Conservation (phyloP, 2,113 vertebrate species). For the Pluvialis apricaria region DNA sequence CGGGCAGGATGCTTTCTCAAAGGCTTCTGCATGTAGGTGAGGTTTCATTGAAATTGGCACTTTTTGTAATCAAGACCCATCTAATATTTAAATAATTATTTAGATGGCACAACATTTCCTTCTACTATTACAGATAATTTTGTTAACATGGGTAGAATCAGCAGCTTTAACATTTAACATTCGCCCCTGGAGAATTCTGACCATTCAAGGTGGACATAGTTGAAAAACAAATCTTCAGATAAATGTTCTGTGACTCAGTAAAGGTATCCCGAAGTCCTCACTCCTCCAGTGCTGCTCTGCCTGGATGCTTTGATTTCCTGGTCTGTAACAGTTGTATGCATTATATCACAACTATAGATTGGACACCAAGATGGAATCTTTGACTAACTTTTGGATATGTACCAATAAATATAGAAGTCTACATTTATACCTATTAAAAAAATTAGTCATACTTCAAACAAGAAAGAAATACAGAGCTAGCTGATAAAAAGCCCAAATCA, state of each 20-base stretch:
- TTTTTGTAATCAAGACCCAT: neutral
- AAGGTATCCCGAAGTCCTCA: neutral
- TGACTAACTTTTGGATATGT: neutral
- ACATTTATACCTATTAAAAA: neutral
- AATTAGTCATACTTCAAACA: neutral
- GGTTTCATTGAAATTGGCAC: neutral
- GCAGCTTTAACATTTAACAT: neutral
- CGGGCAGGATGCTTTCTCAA: neutral
- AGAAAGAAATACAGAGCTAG: neutral
- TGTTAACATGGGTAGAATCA: neutral
- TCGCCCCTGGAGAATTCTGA: rapidly evolving
- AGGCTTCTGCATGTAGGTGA: neutral
- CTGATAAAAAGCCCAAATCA: neutral
- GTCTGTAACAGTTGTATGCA: neutral
- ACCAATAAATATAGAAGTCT: neutral
- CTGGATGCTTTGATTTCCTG: neutral
- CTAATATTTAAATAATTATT: neutral
- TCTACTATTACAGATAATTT: neutral
- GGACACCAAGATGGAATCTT: neutral
- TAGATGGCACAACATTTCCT: neutral
- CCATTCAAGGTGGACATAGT: neutral
- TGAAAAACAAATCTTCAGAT: neutral
- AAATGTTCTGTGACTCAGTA: neutral
- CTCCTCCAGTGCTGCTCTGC: neutral
- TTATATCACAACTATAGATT: neutral